Evolutionary conservation across 1,140 invertebrate species (phyloP).

Genomic region (Philaenus spumarius): DNA sequence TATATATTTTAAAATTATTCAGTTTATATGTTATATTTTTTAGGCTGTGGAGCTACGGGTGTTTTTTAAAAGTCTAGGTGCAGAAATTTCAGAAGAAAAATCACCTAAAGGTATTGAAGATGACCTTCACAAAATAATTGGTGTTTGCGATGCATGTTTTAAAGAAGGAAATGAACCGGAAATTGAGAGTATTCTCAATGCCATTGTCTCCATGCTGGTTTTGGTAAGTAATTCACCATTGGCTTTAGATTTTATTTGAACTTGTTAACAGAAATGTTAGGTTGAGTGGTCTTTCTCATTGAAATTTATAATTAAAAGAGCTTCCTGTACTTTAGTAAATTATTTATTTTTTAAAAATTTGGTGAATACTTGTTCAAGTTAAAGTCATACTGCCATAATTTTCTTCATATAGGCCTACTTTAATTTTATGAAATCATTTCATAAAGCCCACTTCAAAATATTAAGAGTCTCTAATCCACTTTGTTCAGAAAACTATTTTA

Average conservation of each 20-base stretch:
- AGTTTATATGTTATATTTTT: constrained; percentile 29
- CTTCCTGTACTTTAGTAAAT: too few species aligned
- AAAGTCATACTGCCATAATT: too few species aligned
- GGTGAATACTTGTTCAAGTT: neutral
- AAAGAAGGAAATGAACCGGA: constrained; percentile 73
- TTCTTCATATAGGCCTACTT: too few species aligned
- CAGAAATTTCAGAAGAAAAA: constrained; percentile 87
- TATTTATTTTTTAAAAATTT: neutral
- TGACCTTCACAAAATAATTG: constrained; percentile 92
- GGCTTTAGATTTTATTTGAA: too few species aligned
- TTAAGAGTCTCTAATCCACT: too few species aligned
- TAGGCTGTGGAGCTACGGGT: constrained; percentile 81
- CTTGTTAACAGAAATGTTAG: neutral
- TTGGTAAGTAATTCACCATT: constrained; percentile 51
- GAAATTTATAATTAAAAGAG: too few species aligned
- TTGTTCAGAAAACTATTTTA: too few species aligned
- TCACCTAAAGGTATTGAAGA: constrained; percentile 84
- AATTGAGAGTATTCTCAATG: constrained; percentile 77
- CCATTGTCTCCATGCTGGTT: constrained; percentile 90
- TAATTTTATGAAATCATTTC: too few species aligned
- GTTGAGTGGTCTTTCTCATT: too few species aligned
- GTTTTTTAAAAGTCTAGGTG: constrained; percentile 85
- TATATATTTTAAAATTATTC: too few species aligned
- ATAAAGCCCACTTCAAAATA: too few species aligned
- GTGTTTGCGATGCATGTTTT: constrained; percentile 87